Evolutionary conservation across 2,888 invertebrate genomes (phyloP), one percentile per base, ranked within the genome.

Genomic region (Ichneumoninae sp.): DNA sequence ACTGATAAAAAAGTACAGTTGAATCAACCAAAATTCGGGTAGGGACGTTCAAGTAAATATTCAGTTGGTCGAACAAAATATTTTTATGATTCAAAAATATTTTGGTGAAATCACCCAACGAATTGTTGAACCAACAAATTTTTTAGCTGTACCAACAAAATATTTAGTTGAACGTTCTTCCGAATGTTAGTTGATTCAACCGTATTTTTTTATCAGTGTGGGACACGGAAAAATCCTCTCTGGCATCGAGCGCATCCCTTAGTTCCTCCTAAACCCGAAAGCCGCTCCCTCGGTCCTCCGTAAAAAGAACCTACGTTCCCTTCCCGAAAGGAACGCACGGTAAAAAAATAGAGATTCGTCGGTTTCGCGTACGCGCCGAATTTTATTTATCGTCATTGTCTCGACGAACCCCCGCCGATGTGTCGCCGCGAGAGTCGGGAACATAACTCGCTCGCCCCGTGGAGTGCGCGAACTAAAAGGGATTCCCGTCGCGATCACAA

Each of bases 401-500:
- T 33, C 4, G 47, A 71, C 7, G 22, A 75, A 33, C 13, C 57
- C 80, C 76, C 73, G 68, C 73, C 73, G 80, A 66, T 3, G 26
- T 50, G 52, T 83, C 68, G 50, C 77, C 40, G 22, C 36, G 73
- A 47, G 47, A 80, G 19, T 36, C 36, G 33, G 33, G 57, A 16
- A 50, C 57, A 44, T 44, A 79, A 79, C 54, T 10, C 36, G 57
- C 65, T 54, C 71, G 50, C 22, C 60, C 44, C 44, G 16, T 40
- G 68, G 1, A 22, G 22, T 77, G 66, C 81, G 71, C 79, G 66
- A 81, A 30, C 47, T 33, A n/a, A 69, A 65, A 74, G 63, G 66
- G 70, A 84, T 81, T 77, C 81, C 47, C 65, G 40, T 84, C 77
- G 71, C 76, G 86, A 83, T 81, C 83, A 78, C 78, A 85, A 82